Conservation (phyloP, 2,797 vertebrate species). For the Anguilla megastoma region DNA sequence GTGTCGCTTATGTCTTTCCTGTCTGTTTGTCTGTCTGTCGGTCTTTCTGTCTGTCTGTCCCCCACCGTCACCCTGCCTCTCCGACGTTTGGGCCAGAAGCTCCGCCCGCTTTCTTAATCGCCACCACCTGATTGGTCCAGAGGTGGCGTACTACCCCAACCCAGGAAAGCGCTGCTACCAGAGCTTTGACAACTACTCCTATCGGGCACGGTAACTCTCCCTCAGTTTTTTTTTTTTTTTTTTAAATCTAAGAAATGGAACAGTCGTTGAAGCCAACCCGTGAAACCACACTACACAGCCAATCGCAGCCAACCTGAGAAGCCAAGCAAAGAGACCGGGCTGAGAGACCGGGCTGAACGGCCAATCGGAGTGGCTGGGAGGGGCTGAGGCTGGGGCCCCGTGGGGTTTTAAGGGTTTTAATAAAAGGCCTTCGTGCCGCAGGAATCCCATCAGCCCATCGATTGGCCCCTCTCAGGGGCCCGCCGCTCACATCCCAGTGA, state of each 20-base stretch:
- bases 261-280: neutral
- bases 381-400: neutral
- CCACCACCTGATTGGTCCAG: slow-evolving; percentile 77
- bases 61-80: neutral
- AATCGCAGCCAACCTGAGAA: neutral
- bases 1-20: neutral
- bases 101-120: slow-evolving; percentile 78
- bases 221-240: neutral
- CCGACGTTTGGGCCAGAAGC: slow-evolving; percentile 62
- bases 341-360: neutral
- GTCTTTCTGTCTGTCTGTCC: neutral
- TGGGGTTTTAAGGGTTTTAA: neutral
- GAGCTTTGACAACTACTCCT: slow-evolving; percentile 80
- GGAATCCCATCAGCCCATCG: neutral
- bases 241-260: no score
- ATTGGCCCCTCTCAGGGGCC: neutral
- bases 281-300: neutral
- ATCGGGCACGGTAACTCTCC: slow-evolving; percentile 76
- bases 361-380: neutral
- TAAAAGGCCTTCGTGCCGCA: neutral
- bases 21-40: neutral
- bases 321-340: no score
- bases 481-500: neutral
- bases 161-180: slow-evolving; percentile 81
- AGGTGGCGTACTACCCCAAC: slow-evolving; percentile 77